A percentile compares a stretch with the other conserved stretches of the same genome.
Conservation (phyloP, 2,888 invertebrate species). For the Drosophila vallismaia region DNA sequence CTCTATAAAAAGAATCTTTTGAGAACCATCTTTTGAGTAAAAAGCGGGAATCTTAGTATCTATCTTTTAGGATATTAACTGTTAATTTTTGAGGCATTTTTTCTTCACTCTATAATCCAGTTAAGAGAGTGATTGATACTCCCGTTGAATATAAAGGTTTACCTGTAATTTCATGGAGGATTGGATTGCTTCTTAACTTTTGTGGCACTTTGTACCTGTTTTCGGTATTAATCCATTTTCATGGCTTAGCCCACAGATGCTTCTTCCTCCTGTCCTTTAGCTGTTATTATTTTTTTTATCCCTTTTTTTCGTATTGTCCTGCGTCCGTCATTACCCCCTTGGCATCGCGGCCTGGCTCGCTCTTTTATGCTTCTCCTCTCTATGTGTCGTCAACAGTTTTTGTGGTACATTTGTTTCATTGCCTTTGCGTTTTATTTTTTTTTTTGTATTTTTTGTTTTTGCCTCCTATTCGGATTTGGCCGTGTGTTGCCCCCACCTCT, state of each 20-base stretch:
- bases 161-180: not conserved
- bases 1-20: not conserved
- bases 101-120: not conserved
- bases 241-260: constrained; percentile 28
- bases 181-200: constrained; percentile 10
- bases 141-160: not conserved
- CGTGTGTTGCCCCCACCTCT: constrained; percentile 48
- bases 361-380: constrained; percentile 40
- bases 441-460: constrained; percentile 60
- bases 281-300: constrained; percentile 71
- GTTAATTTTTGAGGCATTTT: too few relatives aligned
- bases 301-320: constrained; percentile 66
- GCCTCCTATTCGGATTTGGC: constrained; percentile 47
- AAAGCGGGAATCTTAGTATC: too few relatives aligned
- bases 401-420: constrained; percentile 78
- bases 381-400: constrained; percentile 75
- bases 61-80: too few relatives aligned
- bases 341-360: constrained; percentile 25
- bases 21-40: not conserved
- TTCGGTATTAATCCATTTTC: constrained; percentile 67
- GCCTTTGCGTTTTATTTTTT: constrained; percentile 47
- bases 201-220: constrained; percentile 55
- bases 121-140: not conserved
- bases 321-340: constrained; percentile 44
- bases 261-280: constrained; percentile 9